Base-by-base conservation (phyloP, 2,113 vertebrate genomes). In the Oryzias melastigma region DNA sequence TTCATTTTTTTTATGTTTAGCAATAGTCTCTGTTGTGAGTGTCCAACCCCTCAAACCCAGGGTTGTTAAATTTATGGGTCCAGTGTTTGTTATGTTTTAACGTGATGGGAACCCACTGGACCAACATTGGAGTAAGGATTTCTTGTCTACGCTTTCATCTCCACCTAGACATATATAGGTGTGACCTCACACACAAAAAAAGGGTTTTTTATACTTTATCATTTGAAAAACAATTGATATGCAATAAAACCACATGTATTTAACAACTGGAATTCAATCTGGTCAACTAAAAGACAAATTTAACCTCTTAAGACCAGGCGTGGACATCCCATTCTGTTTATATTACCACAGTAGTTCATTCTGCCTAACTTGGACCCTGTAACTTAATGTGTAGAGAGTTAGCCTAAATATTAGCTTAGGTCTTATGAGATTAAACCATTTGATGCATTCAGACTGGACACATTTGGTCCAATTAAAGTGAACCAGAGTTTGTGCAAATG, bases 11-110 rank as follows among this genome's bases (percentile, higher is more conserved):
- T 48, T 55, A 66, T 70, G 61, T 67, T 72, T 51, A 46, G 41
- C 52, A 18, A 27, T 56, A 29, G 49, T 61, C 14, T 35, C 16
- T 19, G 61, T 48, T 4, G 7, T 13, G 19, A 5, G 13, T 20
- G 18, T 73, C 46, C 68, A 81, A 75, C 60, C 70, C 64, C 17
- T 43, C 53, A 46, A 50, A 77, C 40, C 50, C 57, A 15, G 67
- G 58, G 61, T 72, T 76, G 59, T 71, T 62, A 64, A 82, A 73
- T 10, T 19, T 0, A 4, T 29, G 49, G 66, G 58, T 74, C 74
- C 46, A 50, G 8, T 52, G 61, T 29, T 14, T 14, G 56, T 46
- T 27, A 15, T 2, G 1, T 4, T 18, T 8, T 22, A 12, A 24
- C 61, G 47, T n/a, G 20, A 29, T 52, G 45, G 45, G 16, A 63